These are phyloP conservation scores for Pseudococcus viburni DNA, from an alignment of 2,888 invertebrate species.

Conservation along the genomic window DNA sequence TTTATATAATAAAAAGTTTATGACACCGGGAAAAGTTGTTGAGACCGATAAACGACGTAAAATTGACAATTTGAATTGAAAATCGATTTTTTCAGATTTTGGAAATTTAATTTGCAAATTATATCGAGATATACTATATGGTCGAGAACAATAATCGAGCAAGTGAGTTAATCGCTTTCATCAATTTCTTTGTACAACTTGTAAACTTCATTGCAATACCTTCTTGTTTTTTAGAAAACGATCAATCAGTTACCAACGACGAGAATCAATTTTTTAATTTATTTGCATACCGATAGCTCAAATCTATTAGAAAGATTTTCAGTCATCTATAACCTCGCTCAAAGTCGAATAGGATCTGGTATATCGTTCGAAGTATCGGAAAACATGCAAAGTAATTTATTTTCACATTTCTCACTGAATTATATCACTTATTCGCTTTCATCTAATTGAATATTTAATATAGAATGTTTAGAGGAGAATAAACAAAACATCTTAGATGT, in stretches of 20 bases:
- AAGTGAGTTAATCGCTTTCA: conserved; percentile 5
- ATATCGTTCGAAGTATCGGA: conserved; percentile 1
- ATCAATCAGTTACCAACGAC: conserved; percentile 66
- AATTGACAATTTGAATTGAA: not conserved
- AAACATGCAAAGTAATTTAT: conserved; percentile 54
- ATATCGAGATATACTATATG: conserved; percentile 85
- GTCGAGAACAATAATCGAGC: conserved; percentile 71
- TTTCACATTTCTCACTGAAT: not conserved
- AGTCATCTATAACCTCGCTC: not conserved
- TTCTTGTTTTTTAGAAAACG: conserved; percentile 44
- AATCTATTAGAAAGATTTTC: conserved; percentile 37
- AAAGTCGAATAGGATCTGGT: not conserved
- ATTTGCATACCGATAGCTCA: conserved; percentile 71
- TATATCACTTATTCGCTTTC: not conserved
- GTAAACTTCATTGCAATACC: conserved; percentile 58
- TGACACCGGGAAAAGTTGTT: too few relatives aligned
- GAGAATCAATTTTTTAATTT: conserved; percentile 71
- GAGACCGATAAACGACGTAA: too few relatives aligned
- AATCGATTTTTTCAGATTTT: conserved; percentile 77
- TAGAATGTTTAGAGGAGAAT: conserved; percentile 59
- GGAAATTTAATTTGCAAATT: conserved; percentile 89
- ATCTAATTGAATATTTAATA: not conserved
- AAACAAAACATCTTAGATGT: conserved; percentile 48
- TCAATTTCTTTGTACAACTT: not conserved
- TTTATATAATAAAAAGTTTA: too few relatives aligned